Evolutionary conservation across 2,113 vertebrate genomes (phyloP).

Genomic region (Stegostoma tigrinum): DNA sequence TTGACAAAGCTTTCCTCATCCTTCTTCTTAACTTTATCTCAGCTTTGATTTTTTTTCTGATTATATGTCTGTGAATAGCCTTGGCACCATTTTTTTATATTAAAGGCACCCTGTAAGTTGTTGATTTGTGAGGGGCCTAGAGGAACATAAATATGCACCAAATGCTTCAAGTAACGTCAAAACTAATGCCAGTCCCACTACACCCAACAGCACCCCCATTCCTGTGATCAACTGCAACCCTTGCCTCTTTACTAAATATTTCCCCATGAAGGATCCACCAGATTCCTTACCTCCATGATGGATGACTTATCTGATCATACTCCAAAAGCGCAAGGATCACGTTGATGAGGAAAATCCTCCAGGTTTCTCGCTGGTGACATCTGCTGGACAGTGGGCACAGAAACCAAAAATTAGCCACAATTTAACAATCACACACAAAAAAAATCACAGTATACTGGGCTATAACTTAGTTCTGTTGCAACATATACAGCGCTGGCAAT

Average conservation of each 20-base stretch:
- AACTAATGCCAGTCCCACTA: not conserved
- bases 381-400: not conserved
- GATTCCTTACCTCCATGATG: not conserved
- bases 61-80: not conserved
- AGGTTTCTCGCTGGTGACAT: not conserved
- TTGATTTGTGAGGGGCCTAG: not conserved
- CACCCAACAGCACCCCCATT: not conserved
- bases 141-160: not conserved
- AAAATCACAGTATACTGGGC: not conserved
- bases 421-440: not conserved
- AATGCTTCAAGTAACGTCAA: not conserved
- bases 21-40: not conserved
- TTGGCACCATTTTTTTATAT: not conserved
- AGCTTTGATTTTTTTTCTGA: not conserved
- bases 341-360: not conserved
- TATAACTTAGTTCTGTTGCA: not conserved
- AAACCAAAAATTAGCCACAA: not conserved
- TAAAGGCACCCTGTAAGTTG: not conserved
- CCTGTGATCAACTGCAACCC: not conserved
- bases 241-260: not conserved
- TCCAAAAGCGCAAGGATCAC: not conserved
- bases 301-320: not conserved
- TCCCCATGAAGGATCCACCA: not conserved
- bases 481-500: not conserved
- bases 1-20: not conserved